Evolutionary conservation across 2,797 vertebrate species (phyloP).

Genomic region (Channallabes apus): DNA sequence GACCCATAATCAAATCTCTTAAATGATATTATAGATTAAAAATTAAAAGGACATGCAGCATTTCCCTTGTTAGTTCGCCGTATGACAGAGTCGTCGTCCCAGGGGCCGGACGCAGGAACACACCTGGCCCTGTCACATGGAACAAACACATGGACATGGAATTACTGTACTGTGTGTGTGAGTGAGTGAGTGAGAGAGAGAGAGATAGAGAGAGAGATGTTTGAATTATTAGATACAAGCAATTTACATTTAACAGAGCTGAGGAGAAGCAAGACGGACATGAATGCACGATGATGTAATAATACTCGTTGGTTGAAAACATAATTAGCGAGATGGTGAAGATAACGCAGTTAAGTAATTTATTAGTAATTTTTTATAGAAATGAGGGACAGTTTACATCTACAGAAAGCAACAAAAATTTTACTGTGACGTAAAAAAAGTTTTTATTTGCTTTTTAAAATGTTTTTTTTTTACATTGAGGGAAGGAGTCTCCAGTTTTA

Average conservation of each 20-base stretch:
- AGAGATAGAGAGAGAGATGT: neutral
- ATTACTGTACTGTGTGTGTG: conserved; percentile 1
- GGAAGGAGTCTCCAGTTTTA: neutral
- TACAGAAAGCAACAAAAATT: neutral
- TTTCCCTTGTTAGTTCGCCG: conserved; percentile 6
- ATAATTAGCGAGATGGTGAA: neutral
- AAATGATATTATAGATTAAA: neutral
- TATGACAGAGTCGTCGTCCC: neutral
- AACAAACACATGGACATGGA: conserved; percentile 26
- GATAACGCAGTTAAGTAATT: neutral
- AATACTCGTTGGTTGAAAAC: neutral
- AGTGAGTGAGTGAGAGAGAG: neutral
- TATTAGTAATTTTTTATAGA: neutral
- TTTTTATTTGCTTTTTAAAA: too few relatives aligned
- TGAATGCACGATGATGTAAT: neutral
- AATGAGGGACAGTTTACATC: neutral
- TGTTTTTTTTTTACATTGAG: neutral
- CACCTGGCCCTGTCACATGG: conserved; percentile 34
- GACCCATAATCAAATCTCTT: neutral
- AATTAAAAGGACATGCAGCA: neutral
- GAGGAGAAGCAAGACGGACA: neutral
- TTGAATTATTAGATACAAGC: conserved; percentile 16
- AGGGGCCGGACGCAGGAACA: conserved; percentile 1
- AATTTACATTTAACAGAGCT: conserved; percentile 8
- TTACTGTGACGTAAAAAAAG: neutral